Percentiles rank a stretch among this genome's conserved stretches.
Conservation (phyloP, 1,140 invertebrate species). For the Drosophila subobscura region DNA sequence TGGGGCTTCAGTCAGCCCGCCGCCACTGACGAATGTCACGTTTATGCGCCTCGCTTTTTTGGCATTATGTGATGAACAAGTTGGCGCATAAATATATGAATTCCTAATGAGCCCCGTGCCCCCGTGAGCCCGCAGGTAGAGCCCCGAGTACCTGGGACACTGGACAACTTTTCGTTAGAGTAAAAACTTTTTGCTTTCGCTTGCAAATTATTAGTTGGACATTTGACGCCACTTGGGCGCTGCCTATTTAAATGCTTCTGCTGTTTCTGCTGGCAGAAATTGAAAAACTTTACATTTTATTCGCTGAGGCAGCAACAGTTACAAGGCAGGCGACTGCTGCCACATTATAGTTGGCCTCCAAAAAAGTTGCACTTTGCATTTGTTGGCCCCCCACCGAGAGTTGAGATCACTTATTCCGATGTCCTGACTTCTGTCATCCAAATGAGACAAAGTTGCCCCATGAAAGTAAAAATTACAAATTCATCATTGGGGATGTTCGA, state of each 20-base stretch:
- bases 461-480: too few species aligned
- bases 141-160: background rate
- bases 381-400: background rate
- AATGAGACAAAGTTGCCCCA: background rate
- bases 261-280: conserved; percentile 38
- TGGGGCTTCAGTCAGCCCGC: too few species aligned
- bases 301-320: conserved; percentile 42
- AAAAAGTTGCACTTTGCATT: conserved; percentile 9
- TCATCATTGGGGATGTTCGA: too few species aligned
- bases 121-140: conserved; percentile 7
- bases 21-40: conserved; percentile 53
- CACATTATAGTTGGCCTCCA: conserved; percentile 1
- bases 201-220: conserved; percentile 72
- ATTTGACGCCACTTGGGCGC: conserved; percentile 61
- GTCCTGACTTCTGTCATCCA: background rate
- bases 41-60: conserved; percentile 32
- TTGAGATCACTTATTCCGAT: conserved; percentile 1
- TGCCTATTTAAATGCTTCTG: conserved; percentile 42
- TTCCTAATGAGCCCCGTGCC: conserved; percentile 49
- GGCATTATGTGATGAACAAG: conserved; percentile 49
- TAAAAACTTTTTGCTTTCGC: conserved; percentile 55
- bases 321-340: conserved; percentile 6
- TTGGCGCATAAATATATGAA: conserved; percentile 69
- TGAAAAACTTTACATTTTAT: conserved; percentile 69
- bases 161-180: conserved; percentile 12